Evolutionary conservation across 30 jellyfish, hydroid and myxozoan genomes (phyloP).

Genomic region (Haliclystus octoradiatus): DNA sequence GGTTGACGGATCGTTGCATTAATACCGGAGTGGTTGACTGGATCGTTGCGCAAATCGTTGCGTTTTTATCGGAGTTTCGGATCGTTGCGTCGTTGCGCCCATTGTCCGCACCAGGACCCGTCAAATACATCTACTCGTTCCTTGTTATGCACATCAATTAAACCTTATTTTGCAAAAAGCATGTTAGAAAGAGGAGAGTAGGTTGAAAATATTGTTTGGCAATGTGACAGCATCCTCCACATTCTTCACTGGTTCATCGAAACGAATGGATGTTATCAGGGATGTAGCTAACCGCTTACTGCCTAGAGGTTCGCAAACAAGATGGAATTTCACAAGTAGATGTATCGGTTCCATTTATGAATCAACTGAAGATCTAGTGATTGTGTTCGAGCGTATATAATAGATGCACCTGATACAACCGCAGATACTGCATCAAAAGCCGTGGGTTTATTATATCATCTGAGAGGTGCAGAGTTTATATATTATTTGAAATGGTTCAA

Average conservation of each 20-base stretch:
- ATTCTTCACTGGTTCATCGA: constrained; percentile 1
- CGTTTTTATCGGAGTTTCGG: too few relatives aligned
- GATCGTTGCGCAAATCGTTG: too few relatives aligned
- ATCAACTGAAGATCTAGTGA: not conserved
- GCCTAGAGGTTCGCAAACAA: constrained; percentile 20
- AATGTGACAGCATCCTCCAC: not conserved
- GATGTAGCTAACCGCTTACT: not conserved
- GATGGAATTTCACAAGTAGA: constrained; percentile 36
- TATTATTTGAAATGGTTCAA: constrained; percentile 13
- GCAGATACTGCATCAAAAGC: constrained; percentile 34
- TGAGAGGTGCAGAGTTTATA: constrained; percentile 20
- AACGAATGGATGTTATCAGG: not conserved
- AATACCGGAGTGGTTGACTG: too few relatives aligned
- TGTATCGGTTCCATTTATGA: constrained; percentile 23
- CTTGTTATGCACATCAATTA: constrained; percentile 50
- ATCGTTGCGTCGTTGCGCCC: too few relatives aligned
- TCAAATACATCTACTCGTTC: too few relatives aligned
- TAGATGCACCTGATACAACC: constrained; percentile 13
- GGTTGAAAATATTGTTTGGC: constrained; percentile 15
- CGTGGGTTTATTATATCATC: constrained; percentile 19
- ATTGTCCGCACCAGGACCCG: too few relatives aligned
- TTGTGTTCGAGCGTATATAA: constrained; percentile 1
- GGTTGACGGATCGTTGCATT: too few relatives aligned
- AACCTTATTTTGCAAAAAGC: constrained; percentile 12
- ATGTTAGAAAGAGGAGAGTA: not conserved